Conservation (phyloP, 2,113 vertebrate species). For the Mormoops blainvillei region DNA sequence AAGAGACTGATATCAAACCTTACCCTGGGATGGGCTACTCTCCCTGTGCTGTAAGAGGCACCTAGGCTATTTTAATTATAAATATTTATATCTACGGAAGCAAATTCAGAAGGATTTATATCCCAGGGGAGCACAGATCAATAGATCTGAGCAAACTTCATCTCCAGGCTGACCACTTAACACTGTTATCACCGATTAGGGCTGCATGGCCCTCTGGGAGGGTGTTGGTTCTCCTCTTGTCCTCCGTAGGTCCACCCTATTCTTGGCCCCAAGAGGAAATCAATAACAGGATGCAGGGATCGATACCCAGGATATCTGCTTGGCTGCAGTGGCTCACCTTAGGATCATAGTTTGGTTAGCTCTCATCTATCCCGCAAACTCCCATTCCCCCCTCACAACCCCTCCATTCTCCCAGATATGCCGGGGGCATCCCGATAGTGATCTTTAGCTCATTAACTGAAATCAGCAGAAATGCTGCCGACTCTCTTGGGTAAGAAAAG, state of each 20-base stretch:
- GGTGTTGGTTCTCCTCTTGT: slow-evolving; percentile 39
- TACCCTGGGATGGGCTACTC: slow-evolving; percentile 51
- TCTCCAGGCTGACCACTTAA: slow-evolving; percentile 61
- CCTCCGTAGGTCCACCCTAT: slow-evolving; percentile 45
- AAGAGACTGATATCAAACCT: neutral
- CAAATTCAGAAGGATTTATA: slow-evolving; percentile 61
- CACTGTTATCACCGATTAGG: slow-evolving; percentile 56
- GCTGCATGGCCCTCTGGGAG: slow-evolving; percentile 61
- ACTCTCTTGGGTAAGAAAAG: slow-evolving; percentile 32
- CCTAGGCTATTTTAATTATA: slow-evolving; percentile 48
- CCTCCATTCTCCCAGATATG: neutral
- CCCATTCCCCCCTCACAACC: neutral
- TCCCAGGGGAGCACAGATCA: slow-evolving; percentile 62
- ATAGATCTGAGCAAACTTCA: slow-evolving; percentile 61
- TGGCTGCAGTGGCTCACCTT: slow-evolving; percentile 47
- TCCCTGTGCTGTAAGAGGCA: neutral
- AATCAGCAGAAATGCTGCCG: slow-evolving; percentile 25
- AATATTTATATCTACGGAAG: slow-evolving; percentile 47
- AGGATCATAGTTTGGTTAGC: slow-evolving; percentile 33
- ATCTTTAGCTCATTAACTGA: slow-evolving; percentile 50
- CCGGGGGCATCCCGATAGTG: neutral
- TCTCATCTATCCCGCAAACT: neutral
- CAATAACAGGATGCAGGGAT: slow-evolving; percentile 51
- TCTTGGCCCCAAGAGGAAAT: slow-evolving; percentile 56
- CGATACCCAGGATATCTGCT: slow-evolving; percentile 55